A percentile compares a stretch with the other conserved stretches of the same genome.
phyloP scores from a whole-genome alignment of 2,888 invertebrate genomes.

The Rhagium mordax region DNA sequence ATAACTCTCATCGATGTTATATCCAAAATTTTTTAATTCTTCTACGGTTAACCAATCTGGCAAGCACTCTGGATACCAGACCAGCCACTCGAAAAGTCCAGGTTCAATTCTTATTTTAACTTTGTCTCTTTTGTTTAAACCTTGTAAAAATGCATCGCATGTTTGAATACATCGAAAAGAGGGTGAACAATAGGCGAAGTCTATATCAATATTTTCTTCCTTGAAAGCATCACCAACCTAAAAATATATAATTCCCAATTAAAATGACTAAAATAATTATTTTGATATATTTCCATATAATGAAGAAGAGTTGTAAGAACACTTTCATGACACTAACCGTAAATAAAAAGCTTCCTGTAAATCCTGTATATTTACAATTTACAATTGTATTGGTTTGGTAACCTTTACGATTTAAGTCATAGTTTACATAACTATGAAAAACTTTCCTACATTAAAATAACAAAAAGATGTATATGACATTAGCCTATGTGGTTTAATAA shows the following conservation, averaged over 20 bases:
- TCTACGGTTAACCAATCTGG: constrained; percentile 85
- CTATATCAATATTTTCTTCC: constrained; percentile 78
- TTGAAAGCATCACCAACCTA: constrained; percentile 86
- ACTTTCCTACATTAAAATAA: too few relatives aligned
- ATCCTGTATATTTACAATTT: too few relatives aligned
- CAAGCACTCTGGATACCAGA: constrained; percentile 87
- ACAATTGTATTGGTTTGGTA: too few relatives aligned
- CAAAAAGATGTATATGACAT: too few relatives aligned
- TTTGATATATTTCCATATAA: too few relatives aligned
- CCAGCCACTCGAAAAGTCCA: constrained; percentile 93
- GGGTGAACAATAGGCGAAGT: constrained; percentile 89
- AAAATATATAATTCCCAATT: not conserved
- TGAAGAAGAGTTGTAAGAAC: too few relatives aligned
- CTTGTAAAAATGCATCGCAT: constrained; percentile 75
- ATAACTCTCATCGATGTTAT: constrained; percentile 82
- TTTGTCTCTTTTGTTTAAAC: constrained; percentile 68
- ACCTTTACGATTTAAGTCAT: too few relatives aligned
- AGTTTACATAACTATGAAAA: too few relatives aligned
- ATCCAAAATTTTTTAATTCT: constrained; percentile 82
- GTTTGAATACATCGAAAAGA: constrained; percentile 95
- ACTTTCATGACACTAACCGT: too few relatives aligned
- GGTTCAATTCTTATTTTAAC: constrained; percentile 87
- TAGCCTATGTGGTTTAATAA: too few relatives aligned
- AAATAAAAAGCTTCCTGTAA: too few relatives aligned
- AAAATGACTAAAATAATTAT: too few relatives aligned